Percentiles rank a stretch among this genome's conserved stretches.
phyloP scores from a whole-genome alignment of 64 coral and sea anemone genomes.

The Cladopsammia gracilis region DNA sequence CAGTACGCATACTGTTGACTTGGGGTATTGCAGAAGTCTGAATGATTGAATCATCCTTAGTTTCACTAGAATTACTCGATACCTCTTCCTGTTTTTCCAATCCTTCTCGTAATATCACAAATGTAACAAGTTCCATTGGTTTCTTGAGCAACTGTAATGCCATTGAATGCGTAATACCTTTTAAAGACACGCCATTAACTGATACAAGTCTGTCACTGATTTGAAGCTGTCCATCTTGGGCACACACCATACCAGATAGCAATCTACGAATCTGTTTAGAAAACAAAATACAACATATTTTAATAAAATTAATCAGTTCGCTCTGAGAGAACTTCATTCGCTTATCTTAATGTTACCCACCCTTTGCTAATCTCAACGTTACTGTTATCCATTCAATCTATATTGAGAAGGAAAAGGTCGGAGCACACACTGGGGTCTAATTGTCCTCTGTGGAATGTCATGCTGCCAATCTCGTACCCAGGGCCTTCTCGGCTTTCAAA shows the following conservation, averaged over 20 bases:
- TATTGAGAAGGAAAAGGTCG: too few relatives aligned
- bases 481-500: too few relatives aligned
- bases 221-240: conserved; percentile 62
- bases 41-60: neutral
- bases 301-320: too few relatives aligned
- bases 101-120: conserved; percentile 79
- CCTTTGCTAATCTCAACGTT: too few relatives aligned
- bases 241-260: conserved; percentile 81
- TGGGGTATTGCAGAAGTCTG: neutral
- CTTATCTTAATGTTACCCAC: too few relatives aligned
- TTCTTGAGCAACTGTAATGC: conserved; percentile 90
- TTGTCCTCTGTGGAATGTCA: too few relatives aligned
- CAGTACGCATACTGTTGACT: neutral
- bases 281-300: neutral
- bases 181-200: conserved; percentile 68
- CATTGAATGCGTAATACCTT: conserved; percentile 78
- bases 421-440: too few relatives aligned
- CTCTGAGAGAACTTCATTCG: too few relatives aligned
- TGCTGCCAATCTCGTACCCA: too few relatives aligned
- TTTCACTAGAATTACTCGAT: neutral
- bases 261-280: conserved; percentile 78
- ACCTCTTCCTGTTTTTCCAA: neutral
- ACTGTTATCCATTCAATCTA: too few relatives aligned
- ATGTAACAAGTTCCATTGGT: conserved; percentile 74
- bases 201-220: conserved; percentile 82